Conservation (phyloP, 2,888 invertebrate species). For the Isotomurus palustris region DNA sequence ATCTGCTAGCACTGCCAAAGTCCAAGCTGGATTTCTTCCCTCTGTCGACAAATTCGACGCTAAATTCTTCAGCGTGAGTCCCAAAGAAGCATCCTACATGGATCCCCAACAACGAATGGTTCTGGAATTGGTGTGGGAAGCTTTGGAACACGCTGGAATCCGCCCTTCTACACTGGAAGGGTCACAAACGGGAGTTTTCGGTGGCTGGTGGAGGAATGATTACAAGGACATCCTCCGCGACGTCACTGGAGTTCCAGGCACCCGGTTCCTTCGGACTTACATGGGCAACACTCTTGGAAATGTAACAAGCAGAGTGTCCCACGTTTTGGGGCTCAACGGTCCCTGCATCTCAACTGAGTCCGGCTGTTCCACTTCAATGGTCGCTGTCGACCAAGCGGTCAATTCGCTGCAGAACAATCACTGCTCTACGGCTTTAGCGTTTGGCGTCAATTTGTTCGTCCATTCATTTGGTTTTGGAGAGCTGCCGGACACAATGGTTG, state of each 20-base stretch:
- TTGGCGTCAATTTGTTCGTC: not conserved
- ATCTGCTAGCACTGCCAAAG: not conserved
- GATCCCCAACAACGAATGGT: constrained; percentile 4
- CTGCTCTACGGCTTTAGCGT: not conserved
- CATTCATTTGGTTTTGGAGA: not conserved
- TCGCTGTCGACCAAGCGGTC: constrained; percentile 28
- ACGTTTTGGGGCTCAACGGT: constrained; percentile 28
- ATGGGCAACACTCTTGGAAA: constrained; percentile 26
- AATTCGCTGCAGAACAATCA: constrained; percentile 7
- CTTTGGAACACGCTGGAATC: constrained; percentile 8
- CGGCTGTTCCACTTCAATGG: constrained; percentile 32
- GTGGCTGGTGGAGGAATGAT: not conserved
- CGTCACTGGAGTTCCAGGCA: not conserved
- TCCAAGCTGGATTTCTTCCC: not conserved
- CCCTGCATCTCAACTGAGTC: constrained; percentile 21
- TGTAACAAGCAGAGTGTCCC: constrained; percentile 20
- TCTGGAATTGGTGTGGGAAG: constrained; percentile 3
- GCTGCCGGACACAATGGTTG: not conserved
- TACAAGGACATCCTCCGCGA: not conserved
- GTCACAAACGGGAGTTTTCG: not conserved
- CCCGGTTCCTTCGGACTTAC: constrained; percentile 19
- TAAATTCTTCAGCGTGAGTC: constrained; percentile 6
- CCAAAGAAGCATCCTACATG: not conserved
- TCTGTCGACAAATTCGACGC: constrained; percentile 9
- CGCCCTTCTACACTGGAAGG: constrained; percentile 2